Conservation (phyloP, 2,113 vertebrate species). For the Climacteris rufus region DNA sequence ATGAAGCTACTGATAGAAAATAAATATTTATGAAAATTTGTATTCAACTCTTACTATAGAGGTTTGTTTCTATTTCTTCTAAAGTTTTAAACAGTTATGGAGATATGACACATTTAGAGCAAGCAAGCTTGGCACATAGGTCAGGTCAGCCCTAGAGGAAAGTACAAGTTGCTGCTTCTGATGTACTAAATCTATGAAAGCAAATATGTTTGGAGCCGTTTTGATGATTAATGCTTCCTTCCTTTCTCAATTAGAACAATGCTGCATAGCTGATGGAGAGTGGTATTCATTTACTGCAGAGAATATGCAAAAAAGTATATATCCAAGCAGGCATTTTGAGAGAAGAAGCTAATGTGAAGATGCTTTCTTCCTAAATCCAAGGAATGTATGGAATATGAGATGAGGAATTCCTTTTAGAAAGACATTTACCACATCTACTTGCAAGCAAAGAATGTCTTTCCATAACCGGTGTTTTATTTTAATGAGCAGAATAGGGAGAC, state of each 20-base stretch:
- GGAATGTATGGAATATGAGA: not conserved
- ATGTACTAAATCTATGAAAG: not conserved
- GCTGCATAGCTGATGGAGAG: not conserved
- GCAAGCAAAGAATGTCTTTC: not conserved
- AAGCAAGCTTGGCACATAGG: not conserved
- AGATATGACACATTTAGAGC: not conserved
- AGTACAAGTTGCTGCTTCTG: not conserved
- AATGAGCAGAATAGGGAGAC: not conserved
- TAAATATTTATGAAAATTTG: not conserved
- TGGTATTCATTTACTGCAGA: not conserved
- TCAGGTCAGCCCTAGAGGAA: not conserved
- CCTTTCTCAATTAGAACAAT: not conserved
- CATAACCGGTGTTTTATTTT: not conserved
- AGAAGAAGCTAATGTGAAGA: not conserved
- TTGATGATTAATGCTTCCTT: not conserved
- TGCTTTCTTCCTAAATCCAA: not conserved
- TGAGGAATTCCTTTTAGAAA: not conserved
- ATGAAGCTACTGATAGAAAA: not conserved
- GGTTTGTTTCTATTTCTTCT: not conserved
- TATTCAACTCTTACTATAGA: not conserved
- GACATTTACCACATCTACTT: not conserved
- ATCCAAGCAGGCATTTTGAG: not conserved
- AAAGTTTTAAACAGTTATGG: not conserved
- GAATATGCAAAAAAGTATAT: not conserved
- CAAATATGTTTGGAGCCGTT: not conserved